A percentile compares a stretch with the other conserved stretches of the same genome.
phyloP scores from a whole-genome alignment of 2,113 vertebrate species.

The Rhinolophus ferrumequinum region DNA sequence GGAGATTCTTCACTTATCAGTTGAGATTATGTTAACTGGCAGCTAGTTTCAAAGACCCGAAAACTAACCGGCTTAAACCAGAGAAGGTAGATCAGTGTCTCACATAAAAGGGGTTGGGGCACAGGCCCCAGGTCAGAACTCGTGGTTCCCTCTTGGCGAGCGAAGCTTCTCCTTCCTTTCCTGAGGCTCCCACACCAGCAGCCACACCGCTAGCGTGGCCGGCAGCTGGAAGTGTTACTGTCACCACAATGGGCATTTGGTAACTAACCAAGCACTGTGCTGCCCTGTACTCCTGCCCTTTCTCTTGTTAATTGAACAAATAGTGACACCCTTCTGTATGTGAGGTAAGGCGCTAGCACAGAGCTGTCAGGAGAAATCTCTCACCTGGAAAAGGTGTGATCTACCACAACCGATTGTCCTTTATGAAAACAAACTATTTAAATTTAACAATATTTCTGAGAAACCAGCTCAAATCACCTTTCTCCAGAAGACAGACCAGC shows the following conservation, averaged over 20 bases:
- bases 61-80: neutral
- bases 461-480: neutral
- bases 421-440: neutral
- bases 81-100: neutral
- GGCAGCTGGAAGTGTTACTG: neutral
- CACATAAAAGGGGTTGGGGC: neutral
- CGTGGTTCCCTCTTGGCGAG: neutral
- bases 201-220: neutral
- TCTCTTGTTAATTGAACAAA: neutral
- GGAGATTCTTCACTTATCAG: slow-evolving; percentile 82
- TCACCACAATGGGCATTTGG: neutral
- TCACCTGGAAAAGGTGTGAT: neutral
- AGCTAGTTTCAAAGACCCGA: neutral
- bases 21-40: neutral
- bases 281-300: no score
- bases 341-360: neutral
- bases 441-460: neutral
- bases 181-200: neutral
- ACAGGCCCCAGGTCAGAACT: fast-evolving
- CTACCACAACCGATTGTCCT: neutral
- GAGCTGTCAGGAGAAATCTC: neutral
- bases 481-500: neutral
- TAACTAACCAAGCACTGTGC: fast-evolving
- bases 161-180: neutral
- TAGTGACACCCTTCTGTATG: neutral